A percentile compares a stretch with the other conserved stretches of the same genome.
Evolutionary conservation across 2,113 vertebrate genomes (phyloP).

Genomic region (Callipepla squamata): DNA sequence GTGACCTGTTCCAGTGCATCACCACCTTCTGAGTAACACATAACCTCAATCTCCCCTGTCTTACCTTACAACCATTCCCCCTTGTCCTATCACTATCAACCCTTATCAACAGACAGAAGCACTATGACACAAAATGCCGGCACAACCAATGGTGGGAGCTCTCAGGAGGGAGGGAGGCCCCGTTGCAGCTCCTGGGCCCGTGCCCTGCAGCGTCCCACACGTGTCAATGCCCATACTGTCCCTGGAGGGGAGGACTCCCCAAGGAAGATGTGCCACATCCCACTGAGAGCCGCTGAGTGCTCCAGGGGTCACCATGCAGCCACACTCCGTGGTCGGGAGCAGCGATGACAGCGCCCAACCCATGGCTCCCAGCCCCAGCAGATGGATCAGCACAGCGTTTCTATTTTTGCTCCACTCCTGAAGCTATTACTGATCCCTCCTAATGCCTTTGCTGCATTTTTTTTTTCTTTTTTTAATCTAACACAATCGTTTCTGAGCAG

Average conservation of each 20-base stretch:
- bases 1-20: too few species aligned
- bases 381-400: constrained; percentile 43
- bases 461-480: constrained; percentile 9
- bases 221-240: fast-evolving
- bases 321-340: neutral
- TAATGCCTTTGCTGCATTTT: constrained; percentile 27
- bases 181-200: neutral
- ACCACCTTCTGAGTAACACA: too few species aligned
- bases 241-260: neutral
- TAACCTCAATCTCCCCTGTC: too few species aligned
- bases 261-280: neutral
- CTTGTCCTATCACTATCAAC: too few species aligned
- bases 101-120: too few species aligned
- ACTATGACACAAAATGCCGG: neutral
- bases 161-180: too few species aligned
- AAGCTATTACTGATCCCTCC: constrained; percentile 58
- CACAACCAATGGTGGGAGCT: too few species aligned
- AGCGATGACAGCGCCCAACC: neutral
- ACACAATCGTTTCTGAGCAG: constrained; percentile 28
- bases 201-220: too few species aligned
- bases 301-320: too few species aligned
- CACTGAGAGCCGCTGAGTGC: neutral
- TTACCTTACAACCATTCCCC: too few species aligned
- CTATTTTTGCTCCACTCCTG: constrained; percentile 47
- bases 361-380: constrained; percentile 24